Base-by-base conservation (phyloP, 1,140 invertebrate species). In the Coboldia fuscipes region DNA sequence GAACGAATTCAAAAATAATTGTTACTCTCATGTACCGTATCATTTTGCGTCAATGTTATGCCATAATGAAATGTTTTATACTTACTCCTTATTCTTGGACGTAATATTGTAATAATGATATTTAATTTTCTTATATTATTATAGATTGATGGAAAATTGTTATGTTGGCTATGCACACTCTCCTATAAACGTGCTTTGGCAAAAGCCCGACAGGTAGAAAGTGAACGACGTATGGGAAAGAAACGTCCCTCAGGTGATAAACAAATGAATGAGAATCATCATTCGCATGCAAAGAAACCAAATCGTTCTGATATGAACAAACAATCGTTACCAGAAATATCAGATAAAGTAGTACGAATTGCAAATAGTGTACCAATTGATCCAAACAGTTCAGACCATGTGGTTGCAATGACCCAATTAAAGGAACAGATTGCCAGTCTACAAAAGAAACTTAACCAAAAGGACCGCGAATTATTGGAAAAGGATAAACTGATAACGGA, bases 111-210 rank as follows among this genome's bases (percentile, higher is more conserved):
- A n/a, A n/a, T n/a, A n/a, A n/a, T n/a, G n/a, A n/a, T n/a, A n/a
- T n/a, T n/a, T n/a, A n/a, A n/a, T n/a, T n/a, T n/a, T n/a, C n/a
- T n/a, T n/a, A n/a, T n/a, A n/a, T n/a, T n/a, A n/a, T n/a, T n/a
- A n/a, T 58, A 92, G 85, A 79, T 92, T 33, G 88, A 94, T 63
- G 89, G 89, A 1, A 94, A 93, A 57, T 56, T 93, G 26, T 63
- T 96, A 23, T 97, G 90, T 58, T 97, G 89, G 89, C 62, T 94
- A 7, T 97, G 90, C 58, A 94, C 89, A 9, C 64, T 92, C 40
- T 89, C 89, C 0, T 88, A 86, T 48, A 93, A 92, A 56, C 62
- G 88, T 45, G 85, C 89, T 1, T 51, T 93, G 45, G 79, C 88
- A 2, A 83, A 88, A 51, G 88, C 86, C 24, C 92, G 86, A 57